phyloP scores from a whole-genome alignment of 1,140 invertebrate genomes.

The Zophobas atratus region DNA sequence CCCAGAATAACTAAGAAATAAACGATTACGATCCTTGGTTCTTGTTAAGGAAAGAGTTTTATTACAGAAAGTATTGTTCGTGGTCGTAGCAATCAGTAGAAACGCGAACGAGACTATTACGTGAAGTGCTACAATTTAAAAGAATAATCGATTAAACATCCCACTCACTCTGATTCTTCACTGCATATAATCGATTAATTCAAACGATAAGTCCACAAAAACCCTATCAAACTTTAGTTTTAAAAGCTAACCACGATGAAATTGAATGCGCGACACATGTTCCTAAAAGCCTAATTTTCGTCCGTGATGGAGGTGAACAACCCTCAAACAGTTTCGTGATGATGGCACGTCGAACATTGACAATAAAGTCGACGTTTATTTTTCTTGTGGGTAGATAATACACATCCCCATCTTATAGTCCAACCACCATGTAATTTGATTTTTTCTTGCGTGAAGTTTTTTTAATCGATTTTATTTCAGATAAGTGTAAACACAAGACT shows the following conservation, averaged over 20 bases:
- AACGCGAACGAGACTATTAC: slow-evolving; percentile 16
- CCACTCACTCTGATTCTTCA: slow-evolving; percentile 21
- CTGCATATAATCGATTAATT: slow-evolving; percentile 14
- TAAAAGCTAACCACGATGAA: neutral
- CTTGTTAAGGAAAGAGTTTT: too few relatives aligned
- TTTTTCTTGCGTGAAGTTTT: neutral
- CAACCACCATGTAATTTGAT: neutral
- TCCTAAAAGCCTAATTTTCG: slow-evolving; percentile 5
- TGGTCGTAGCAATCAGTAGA: neutral
- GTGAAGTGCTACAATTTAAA: slow-evolving; percentile 6
- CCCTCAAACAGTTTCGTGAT: neutral
- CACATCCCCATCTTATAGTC: too few relatives aligned
- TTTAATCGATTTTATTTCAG: slow-evolving; percentile 13
- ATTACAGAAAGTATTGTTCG: too few relatives aligned
- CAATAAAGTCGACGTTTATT: neutral
- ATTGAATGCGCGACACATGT: neutral
- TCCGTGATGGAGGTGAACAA: neutral
- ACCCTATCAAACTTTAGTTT: neutral
- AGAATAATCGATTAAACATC: slow-evolving; percentile 27
- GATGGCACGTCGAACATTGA: neutral
- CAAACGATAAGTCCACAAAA: too few relatives aligned
- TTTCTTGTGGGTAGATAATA: neutral
- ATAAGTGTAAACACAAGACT: slow-evolving; percentile 14
- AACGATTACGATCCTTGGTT: too few relatives aligned
- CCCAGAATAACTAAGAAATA: too few relatives aligned